Evolutionary conservation across 2,888 invertebrate species (phyloP).

Genomic region (Cryptophagus acutangulus): DNA sequence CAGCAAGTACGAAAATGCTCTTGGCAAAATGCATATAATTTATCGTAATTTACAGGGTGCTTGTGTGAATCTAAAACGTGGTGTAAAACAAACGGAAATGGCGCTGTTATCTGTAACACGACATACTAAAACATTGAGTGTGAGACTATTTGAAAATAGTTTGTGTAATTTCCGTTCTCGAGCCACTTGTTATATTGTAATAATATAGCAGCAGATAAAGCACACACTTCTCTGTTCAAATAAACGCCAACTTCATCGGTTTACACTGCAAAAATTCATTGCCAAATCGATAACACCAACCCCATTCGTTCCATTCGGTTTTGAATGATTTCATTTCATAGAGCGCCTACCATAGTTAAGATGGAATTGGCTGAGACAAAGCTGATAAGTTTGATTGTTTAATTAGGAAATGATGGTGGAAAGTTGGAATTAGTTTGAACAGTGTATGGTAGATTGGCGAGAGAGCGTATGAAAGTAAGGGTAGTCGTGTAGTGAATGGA

Average conservation of each 20-base stretch:
- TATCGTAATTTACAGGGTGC: constrained; percentile 9
- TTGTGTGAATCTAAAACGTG: constrained; percentile 32
- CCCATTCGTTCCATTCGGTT: no score
- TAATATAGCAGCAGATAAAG: constrained; percentile 45
- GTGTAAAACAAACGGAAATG: constrained; percentile 46
- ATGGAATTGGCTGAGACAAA: no score
- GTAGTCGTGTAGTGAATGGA: constrained; percentile 40
- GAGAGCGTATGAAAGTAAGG: no score
- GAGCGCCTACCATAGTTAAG: no score
- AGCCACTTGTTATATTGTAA: constrained; percentile 49
- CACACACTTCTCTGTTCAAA: constrained; percentile 26
- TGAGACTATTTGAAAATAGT: constrained; percentile 50
- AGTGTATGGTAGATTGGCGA: no score
- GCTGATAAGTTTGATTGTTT: no score
- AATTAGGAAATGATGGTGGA: no score
- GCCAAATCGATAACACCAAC: constrained; percentile 2
- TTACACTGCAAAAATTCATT: constrained; percentile 24
- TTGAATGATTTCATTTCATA: no score
- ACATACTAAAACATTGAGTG: constrained; percentile 45
- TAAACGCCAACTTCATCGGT: constrained; percentile 13
- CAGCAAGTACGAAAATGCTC: no score
- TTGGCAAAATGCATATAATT: not conserved
- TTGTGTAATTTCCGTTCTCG: constrained; percentile 50
- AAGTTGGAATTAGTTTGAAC: no score
- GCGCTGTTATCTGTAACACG: constrained; percentile 45